Conservation (phyloP, 2,113 vertebrate genomes). For the Quiscalus mexicanus region DNA sequence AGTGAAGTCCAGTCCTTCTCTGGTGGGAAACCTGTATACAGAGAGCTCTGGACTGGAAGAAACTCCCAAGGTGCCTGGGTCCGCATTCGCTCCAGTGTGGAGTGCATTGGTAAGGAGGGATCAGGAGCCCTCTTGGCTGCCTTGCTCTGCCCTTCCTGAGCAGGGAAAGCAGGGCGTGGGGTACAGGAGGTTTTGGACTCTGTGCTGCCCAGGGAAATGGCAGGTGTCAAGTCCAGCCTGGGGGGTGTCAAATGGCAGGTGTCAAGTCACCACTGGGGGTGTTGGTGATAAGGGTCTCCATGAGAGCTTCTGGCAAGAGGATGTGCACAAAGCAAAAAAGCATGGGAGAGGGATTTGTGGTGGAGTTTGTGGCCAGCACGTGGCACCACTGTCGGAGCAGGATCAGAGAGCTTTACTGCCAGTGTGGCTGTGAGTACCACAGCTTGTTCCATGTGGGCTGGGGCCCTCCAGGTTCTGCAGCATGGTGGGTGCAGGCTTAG, state of each 20-base stretch:
- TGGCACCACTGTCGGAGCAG: rapidly evolving
- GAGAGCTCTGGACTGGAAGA: background rate
- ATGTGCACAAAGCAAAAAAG: background rate
- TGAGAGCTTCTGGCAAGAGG: background rate
- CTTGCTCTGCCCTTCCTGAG: no score
- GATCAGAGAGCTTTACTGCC: background rate
- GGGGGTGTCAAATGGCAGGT: background rate
- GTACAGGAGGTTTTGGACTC: background rate
- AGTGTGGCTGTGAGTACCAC: background rate
- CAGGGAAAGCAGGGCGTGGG: background rate
- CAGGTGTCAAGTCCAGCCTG: background rate
- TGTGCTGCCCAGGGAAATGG: background rate
- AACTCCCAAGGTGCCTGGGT: background rate
- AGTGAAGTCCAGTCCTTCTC: background rate
- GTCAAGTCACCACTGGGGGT: background rate
- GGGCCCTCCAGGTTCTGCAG: background rate
- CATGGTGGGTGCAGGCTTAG: background rate
- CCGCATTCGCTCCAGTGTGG: background rate
- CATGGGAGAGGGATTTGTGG: background rate
- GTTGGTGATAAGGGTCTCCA: rapidly evolving
- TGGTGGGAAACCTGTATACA: background rate
- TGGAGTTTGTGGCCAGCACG: no score
- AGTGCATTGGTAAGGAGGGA: background rate
- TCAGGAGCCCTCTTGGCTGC: background rate
- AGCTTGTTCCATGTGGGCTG: background rate